Base-by-base conservation (phyloP, 2,797 vertebrate species). In the Microctenopoma lineatum region DNA sequence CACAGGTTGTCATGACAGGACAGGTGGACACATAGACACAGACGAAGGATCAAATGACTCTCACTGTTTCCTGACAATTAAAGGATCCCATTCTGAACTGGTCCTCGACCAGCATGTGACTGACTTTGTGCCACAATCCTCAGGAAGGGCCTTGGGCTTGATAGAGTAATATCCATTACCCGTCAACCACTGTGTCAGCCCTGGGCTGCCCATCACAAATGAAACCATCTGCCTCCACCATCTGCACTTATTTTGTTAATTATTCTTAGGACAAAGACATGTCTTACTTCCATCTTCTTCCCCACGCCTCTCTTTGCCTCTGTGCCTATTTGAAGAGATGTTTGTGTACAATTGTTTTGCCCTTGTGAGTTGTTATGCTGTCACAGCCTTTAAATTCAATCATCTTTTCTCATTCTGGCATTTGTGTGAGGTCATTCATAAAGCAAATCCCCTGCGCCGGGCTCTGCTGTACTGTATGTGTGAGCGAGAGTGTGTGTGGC, bases 161-260 rank as follows among this genome's bases (percentile, higher is more conserved):
- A 69, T 60, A 64, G 83, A 80, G 84, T 85, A 87, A 90, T 88
- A 91, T 89, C 89, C 85, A 92, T 93, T 92, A 92, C 88, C 87
- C 90, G 92, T 91, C 88, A 92, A 87, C 80, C 66, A 87, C 80
- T 79, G 59, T 84, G 73, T 79, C 83, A 84, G 89, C 87, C 86
- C 87, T 83, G 80, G 81, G 91, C 88, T 88, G 83, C 85, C 86
- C 85, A 88, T 93, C 91, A 87, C 83, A 90, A 94, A 92, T 91
- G 87, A 92, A 93, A 92, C 93, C 94, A 94, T 95, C 93, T 95
- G 93, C 92, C 90, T 91, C 79, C 67, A 87, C 94, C 93, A 94
- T 94, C 93, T 94, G 93, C 77, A 92, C 81, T 80, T 86, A 76
- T 90, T 92, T 92, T 92, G 83, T 90, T 91, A 85, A 91, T 91